Conservation (phyloP, 2,888 invertebrate genomes). For the Aethes cnicana region DNA sequence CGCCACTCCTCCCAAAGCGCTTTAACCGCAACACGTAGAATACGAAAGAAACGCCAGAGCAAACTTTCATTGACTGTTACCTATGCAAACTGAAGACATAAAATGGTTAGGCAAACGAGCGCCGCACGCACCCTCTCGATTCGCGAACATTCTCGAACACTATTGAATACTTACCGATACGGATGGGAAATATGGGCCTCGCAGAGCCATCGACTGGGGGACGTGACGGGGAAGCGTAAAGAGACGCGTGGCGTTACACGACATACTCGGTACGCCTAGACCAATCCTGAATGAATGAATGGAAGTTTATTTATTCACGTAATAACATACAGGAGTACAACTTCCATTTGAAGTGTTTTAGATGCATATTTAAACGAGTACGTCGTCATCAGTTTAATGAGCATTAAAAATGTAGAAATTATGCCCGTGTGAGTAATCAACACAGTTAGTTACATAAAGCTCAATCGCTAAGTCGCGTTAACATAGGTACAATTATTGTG, state of each 20-base stretch:
- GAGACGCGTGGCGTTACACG: constrained; percentile 49
- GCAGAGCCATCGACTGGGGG: constrained; percentile 57
- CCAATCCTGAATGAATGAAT: too few relatives aligned
- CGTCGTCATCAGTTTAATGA: too few relatives aligned
- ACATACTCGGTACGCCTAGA: constrained; percentile 33
- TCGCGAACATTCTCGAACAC: constrained; percentile 50
- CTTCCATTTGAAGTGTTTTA: too few relatives aligned
- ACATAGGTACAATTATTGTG: too few relatives aligned
- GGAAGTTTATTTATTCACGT: too few relatives aligned
- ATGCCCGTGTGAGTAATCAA: too few relatives aligned
- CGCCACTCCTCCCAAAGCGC: not conserved
- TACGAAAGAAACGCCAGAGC: constrained; percentile 7
- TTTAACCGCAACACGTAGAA: constrained; percentile 3
- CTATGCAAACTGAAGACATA: constrained; percentile 28
- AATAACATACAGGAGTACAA: too few relatives aligned
- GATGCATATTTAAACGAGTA: too few relatives aligned
- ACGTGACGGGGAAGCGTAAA: constrained; percentile 62
- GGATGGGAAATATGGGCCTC: constrained; percentile 55
- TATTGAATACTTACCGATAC: constrained; percentile 62
- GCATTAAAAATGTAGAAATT: too few relatives aligned
- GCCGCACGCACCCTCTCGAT: constrained; percentile 40
- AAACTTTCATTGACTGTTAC: constrained; percentile 19
- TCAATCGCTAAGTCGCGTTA: too few relatives aligned
- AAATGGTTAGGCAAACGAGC: constrained; percentile 39
- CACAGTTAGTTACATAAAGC: too few relatives aligned